These are phyloP conservation scores for Coccyzus lansbergi DNA, from an alignment of 2,797 vertebrate genomes.

Conservation along the genomic window DNA sequence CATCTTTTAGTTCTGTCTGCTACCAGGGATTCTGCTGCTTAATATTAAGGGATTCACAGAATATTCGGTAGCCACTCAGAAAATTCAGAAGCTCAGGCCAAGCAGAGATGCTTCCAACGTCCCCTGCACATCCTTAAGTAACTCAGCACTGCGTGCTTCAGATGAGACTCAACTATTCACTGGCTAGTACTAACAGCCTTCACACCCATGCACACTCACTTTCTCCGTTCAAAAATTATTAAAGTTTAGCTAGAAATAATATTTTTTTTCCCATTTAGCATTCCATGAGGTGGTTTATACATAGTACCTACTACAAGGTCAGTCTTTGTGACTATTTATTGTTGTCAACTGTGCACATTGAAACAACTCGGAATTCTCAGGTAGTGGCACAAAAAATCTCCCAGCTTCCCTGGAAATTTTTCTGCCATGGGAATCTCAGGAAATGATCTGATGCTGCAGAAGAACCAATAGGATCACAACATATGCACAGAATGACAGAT, in stretches of 20 bases:
- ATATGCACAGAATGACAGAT: background rate
- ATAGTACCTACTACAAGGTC: background rate
- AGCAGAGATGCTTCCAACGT: background rate
- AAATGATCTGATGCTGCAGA: background rate
- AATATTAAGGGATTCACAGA: background rate
- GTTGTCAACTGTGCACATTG: background rate
- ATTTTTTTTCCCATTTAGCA: background rate
- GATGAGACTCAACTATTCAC: background rate
- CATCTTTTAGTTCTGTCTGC: background rate
- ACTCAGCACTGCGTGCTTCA: background rate
- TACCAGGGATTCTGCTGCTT: background rate
- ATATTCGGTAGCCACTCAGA: background rate
- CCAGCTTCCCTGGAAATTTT: background rate
- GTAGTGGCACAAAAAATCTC: background rate
- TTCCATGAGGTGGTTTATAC: background rate
- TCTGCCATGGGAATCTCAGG: background rate
- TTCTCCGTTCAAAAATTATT: background rate
- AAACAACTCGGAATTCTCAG: background rate
- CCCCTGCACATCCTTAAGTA: background rate
- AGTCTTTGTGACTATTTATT: background rate
- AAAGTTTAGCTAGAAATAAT: background rate
- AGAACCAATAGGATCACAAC: background rate
- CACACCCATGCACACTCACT: background rate
- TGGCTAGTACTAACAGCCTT: background rate
- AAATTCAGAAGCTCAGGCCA: background rate